Base-by-base conservation (phyloP, 2,797 vertebrate species). In the Helostoma temminkii region DNA sequence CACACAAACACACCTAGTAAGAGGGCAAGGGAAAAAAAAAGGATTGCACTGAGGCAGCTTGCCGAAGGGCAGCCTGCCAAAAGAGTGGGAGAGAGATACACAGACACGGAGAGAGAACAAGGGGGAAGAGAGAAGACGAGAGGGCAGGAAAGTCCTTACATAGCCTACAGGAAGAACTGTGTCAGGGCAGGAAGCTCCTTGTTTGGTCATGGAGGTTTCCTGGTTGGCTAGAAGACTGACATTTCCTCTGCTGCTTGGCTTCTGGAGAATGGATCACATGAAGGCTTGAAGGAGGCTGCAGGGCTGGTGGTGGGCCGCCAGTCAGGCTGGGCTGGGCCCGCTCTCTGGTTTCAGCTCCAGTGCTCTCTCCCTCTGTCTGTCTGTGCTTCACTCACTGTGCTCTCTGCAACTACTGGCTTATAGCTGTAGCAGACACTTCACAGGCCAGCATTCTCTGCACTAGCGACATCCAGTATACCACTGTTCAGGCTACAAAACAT, bases 101-200 rank as follows among this genome's bases (percentile, higher is more conserved):
- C 74, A 74, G 66, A 72, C 52, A 72, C 25, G 66, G 55, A 65
- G 73, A 71, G 77, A 57, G 57, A 60, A 52, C 8, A 37, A 60
- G 63, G 64, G 70, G 62, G 19, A 66, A 71, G 68, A 75, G 47
- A 84, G 89, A 67, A 62, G 39, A 78, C 67, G 91, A 88, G 84
- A 90, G 91, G 85, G 83, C 91, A 94, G 86, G 95, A 96, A 96
- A 95, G 83, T 91, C 96, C 96, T 95, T 96, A 95, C 96, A 95
- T 95, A 94, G 93, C 87, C 91, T 71, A 82, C 92, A 95, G 96
- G 95, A 96, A 96, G 91, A 88, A 87, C 93, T 92, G 91, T 93
- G 88, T 94, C 94, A 87, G 88, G 88, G 76, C 92, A 95, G 94
- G 94, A 95, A 94, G 81, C 81, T 77, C 93, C 93, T 89, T 94